Evolutionary conservation across 2,113 vertebrate genomes (phyloP).

Genomic region (Sakesphorus luctuosus): DNA sequence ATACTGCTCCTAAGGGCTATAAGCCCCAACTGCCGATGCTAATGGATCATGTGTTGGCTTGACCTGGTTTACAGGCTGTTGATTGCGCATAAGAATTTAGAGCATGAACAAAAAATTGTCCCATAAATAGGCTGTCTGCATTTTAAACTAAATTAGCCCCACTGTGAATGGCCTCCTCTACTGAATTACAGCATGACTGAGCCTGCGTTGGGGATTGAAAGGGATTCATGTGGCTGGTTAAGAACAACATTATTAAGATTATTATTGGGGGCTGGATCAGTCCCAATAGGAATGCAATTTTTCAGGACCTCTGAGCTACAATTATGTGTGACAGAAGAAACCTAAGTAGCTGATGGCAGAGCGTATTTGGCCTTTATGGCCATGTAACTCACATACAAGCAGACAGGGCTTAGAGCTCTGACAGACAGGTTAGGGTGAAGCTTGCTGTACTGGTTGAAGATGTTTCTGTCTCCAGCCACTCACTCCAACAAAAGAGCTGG

Average conservation of each 20-base stretch:
- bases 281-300: conserved; percentile 15
- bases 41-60: conserved; percentile 10
- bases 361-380: not conserved
- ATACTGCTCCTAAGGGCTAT: not conserved
- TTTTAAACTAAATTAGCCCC: conserved; percentile 40
- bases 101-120: conserved; percentile 28
- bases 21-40: not conserved
- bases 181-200: conserved; percentile 5
- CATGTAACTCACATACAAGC: not conserved
- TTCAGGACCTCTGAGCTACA: conserved; percentile 46
- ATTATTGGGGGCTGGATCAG: conserved; percentile 15
- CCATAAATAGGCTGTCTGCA: conserved; percentile 33
- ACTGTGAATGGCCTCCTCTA: not conserved
- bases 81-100: conserved; percentile 45
- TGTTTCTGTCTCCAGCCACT: conserved; percentile 12
- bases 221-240: conserved; percentile 13
- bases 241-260: conserved; percentile 17
- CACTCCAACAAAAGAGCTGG: conserved; percentile 19
- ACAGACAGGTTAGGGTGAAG: not conserved
- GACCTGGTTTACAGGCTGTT: conserved; percentile 42
- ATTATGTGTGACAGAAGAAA: conserved; percentile 23
- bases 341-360: not conserved
- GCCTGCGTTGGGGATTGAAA: not conserved
- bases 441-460: conserved; percentile 31
- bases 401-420: conserved; percentile 20